Conservation (phyloP, 2,888 invertebrate species). For the Synergus gifuensis region DNA sequence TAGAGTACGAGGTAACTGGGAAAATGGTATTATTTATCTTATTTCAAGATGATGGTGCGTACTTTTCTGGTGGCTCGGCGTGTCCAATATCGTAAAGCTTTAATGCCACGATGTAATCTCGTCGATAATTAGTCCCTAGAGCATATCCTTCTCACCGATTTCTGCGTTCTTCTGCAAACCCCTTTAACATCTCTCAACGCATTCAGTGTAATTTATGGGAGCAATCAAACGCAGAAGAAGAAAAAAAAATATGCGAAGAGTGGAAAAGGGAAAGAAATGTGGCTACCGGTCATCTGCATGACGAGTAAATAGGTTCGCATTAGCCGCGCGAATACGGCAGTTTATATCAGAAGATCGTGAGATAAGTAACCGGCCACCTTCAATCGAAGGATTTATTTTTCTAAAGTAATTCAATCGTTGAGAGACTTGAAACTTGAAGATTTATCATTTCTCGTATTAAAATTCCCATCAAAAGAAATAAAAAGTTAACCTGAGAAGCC, state of each 20-base stretch:
- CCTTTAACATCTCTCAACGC: conserved; percentile 27
- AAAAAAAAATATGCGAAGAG: conserved; percentile 43
- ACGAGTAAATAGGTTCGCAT: conserved; percentile 71
- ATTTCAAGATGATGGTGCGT: conserved; percentile 12
- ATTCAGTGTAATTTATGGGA: conserved; percentile 53
- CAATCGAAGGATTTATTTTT: not conserved
- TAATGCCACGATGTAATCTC: conserved; percentile 57
- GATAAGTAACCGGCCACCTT: conserved; percentile 59
- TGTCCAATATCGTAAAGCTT: conserved; percentile 48
- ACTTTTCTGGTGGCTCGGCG: conserved; percentile 21
- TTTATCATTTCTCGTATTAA: no score
- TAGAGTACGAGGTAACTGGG: conserved; percentile 7
- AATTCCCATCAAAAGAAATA: no score
- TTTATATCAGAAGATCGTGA: conserved; percentile 64
- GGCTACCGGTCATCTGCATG: conserved; percentile 72
- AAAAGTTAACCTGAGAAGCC: no score
- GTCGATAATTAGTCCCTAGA: conserved; percentile 56
- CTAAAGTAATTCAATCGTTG: not conserved
- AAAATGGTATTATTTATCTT: conserved; percentile 29
- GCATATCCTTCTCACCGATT: conserved; percentile 54
- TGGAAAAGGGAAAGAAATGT: conserved; percentile 55
- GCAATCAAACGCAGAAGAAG: conserved; percentile 51
- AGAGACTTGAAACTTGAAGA: not conserved
- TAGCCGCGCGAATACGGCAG: conserved; percentile 66
- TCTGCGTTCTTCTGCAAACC: conserved; percentile 36